Evolutionary conservation across 2,113 vertebrate species (phyloP), one percentile per base, ranked within the genome.

Genomic region (Prochilodus magdalenae): DNA sequence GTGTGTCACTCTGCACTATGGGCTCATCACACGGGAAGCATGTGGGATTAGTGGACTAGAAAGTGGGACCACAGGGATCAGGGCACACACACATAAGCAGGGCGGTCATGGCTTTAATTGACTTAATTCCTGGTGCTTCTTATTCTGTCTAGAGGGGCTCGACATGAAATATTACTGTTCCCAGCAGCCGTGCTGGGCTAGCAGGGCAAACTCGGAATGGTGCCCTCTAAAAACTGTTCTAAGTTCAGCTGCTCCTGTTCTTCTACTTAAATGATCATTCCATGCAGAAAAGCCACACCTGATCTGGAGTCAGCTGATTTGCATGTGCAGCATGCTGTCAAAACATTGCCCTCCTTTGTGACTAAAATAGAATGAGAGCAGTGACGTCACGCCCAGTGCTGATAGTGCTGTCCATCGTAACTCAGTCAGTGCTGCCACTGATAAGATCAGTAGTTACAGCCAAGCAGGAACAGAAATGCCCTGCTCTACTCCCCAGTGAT

Each of bases 121-220:
- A 51, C 75, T 72, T 73, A n/a, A 73, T 78, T 83, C 71, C 79
- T 81, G 59, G 70, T 29, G 79, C 70, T 74, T 22, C 70, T 30
- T 33, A 20, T 33, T 73, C 57, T 66, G 49, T 73, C 79, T 81
- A 65, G 70, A 26, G 33, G 79, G 71, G 73, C 71, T 66, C 40
- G 33, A 65, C 70, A 65, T 47, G 44, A 57, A 51, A 55, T 70
- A 53, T 65, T 73, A 66, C 49, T 14, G 18, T 82, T 69, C 73
- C 53, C 53, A 53, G 22, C 67, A 71, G 67, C 18, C 33, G 0
- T 74, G 29, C 71, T 70, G 66, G 66, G 66, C 33, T 26, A 66
- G 51, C 73, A 81, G 71, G 60, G 29, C 71, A 60, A 6, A 73
- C 29, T 33, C 22, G 5, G 62, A 49, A 73, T 73, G 26, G 49